phyloP scores from a whole-genome alignment of 2,888 invertebrate species.

The Limnephilus auricula region DNA sequence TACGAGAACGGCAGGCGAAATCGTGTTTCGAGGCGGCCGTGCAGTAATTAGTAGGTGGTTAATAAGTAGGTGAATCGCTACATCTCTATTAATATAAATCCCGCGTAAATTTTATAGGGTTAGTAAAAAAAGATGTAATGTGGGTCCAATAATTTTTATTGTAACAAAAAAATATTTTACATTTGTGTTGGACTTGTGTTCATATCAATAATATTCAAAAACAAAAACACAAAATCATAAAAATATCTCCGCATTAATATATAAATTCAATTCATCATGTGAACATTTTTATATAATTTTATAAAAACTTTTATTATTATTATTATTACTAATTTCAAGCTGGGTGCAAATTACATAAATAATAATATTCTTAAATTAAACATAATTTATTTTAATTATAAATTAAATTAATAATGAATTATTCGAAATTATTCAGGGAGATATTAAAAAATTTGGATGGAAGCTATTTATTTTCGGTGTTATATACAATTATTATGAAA shows the following conservation, averaged over 20 bases:
- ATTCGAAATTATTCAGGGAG: background rate
- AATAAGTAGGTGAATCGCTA: no score
- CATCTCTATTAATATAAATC: no score
- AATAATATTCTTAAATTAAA: conserved; percentile 32
- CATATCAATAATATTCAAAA: background rate
- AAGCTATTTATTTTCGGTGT: background rate
- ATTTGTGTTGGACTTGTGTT: conserved; percentile 22
- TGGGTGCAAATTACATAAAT: conserved; percentile 45
- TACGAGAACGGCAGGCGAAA: no score
- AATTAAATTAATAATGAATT: background rate
- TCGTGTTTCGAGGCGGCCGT: no score
- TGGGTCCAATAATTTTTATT: conserved; percentile 56
- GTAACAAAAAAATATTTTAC: conserved; percentile 53
- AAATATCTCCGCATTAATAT: conserved; percentile 5
- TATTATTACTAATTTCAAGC: conserved; percentile 10
- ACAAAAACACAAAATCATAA: conserved; percentile 14
- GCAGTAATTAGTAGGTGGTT: no score
- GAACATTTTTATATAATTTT: background rate
- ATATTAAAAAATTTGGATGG: background rate
- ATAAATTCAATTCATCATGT: background rate
- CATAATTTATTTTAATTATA: background rate
- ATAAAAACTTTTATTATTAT: conserved; percentile 2
- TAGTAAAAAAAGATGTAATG: background rate
- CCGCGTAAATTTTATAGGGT: no score
- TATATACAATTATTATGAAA: background rate